Evolutionary conservation across 1,140 invertebrate genomes (phyloP).

Genomic region (Trinorchestia longiramus): DNA sequence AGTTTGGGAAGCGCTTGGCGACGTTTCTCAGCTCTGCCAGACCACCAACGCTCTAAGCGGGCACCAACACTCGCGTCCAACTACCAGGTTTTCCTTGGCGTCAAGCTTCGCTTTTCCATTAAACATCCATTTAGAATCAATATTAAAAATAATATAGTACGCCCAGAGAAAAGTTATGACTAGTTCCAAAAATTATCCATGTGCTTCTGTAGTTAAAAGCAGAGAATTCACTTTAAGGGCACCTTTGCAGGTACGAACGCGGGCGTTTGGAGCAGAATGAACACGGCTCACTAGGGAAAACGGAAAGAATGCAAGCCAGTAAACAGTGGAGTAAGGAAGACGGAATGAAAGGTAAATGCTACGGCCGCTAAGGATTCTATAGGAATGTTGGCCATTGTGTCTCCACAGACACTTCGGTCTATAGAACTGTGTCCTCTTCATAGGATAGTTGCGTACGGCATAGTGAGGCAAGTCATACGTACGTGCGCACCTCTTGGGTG

Average conservation of each 20-base stretch:
- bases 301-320: slow-evolving; percentile 53
- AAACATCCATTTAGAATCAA: background rate
- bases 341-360: slow-evolving; percentile 51
- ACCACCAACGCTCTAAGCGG: slow-evolving; percentile 46
- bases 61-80: slow-evolving; percentile 30
- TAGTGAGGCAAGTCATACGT: background rate
- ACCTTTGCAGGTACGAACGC: background rate
- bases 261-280: background rate
- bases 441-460: background rate
- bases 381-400: slow-evolving; percentile 48
- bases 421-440: slow-evolving; percentile 51
- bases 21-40: background rate
- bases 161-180: background rate
- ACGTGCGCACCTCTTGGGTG: background rate
- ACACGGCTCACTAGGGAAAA: slow-evolving; percentile 47
- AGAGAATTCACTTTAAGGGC: background rate
- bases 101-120: background rate
- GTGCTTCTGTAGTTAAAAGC: background rate
- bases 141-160: background rate
- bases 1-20: background rate
- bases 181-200: background rate
- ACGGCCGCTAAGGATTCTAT: slow-evolving; percentile 23
- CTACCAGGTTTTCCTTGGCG: background rate
- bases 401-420: slow-evolving; percentile 43
- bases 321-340: slow-evolving; percentile 36